Conservation (phyloP, 2,797 vertebrate genomes). For the Sylvilagus floridanus region DNA sequence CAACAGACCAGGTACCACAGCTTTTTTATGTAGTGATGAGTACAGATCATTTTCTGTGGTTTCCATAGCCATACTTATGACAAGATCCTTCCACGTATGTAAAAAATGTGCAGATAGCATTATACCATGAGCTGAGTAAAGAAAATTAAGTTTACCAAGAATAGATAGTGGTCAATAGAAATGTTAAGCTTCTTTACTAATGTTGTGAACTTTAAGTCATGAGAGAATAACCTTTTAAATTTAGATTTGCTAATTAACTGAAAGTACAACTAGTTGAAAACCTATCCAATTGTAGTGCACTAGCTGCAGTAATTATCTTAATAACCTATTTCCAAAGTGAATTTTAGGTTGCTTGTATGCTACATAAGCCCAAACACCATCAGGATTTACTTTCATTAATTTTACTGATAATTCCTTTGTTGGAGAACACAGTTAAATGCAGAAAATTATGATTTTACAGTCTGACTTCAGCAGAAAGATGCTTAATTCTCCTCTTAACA, state of each 20-base stretch:
- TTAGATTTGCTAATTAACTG: conserved; percentile 62
- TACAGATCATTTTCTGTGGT: background rate
- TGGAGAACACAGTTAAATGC: conserved; percentile 16
- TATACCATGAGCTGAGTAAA: conserved; percentile 1
- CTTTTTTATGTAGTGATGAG: conserved; percentile 2
- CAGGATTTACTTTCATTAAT: conserved; percentile 59
- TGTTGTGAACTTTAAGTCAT: conserved; percentile 55
- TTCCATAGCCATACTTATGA: background rate
- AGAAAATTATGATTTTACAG: conserved; percentile 55
- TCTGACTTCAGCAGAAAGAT: conserved; percentile 36
- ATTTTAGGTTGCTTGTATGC: conserved; percentile 55
- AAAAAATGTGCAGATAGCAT: background rate
- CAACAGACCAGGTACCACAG: conserved; percentile 80
- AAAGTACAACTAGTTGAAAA: conserved; percentile 51
- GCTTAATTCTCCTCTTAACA: conserved; percentile 36
- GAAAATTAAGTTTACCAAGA: conserved; percentile 47
- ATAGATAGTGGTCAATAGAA: conserved; percentile 6
- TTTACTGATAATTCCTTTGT: conserved; percentile 45
- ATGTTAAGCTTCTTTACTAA: conserved; percentile 35
- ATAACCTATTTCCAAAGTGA: conserved; percentile 39
- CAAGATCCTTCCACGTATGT: background rate
- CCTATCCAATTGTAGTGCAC: conserved; percentile 46
- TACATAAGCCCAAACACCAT: background rate
- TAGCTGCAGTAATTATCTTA: conserved; percentile 39
- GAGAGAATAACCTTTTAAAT: conserved; percentile 58